Evolutionary conservation across 2,113 vertebrate genomes (phyloP).

Genomic region (Coptodon bakossiorum): DNA sequence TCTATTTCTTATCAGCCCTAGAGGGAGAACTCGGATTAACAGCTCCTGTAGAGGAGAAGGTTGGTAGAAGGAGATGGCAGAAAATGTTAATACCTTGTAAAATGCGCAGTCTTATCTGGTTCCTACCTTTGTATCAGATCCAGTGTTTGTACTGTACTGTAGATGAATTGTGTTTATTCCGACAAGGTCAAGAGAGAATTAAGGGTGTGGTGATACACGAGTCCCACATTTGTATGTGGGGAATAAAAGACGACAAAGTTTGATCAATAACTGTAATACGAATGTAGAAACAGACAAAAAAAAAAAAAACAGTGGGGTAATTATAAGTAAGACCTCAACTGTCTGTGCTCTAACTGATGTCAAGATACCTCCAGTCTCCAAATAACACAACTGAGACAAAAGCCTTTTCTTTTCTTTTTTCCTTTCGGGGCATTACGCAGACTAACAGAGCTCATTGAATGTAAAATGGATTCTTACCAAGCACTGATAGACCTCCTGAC

Average conservation of each 20-base stretch:
- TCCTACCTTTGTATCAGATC: slow-evolving; percentile 6
- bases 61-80: neutral
- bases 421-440: neutral
- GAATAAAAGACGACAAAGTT: neutral
- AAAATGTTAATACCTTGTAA: slow-evolving; percentile 19
- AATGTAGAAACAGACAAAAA: neutral
- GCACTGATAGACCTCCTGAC: neutral
- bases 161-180: neutral
- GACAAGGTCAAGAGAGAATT: neutral
- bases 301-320: neutral
- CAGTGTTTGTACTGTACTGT: neutral
- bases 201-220: neutral
- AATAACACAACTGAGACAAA: neutral
- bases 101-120: slow-evolving; percentile 11
- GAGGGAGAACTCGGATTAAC: slow-evolving; percentile 23
- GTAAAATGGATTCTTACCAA: neutral
- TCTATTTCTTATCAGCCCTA: slow-evolving; percentile 7
- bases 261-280: neutral
- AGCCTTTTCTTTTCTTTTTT: neutral
- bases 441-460: neutral
- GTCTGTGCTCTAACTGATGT: neutral
- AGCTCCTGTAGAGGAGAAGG: neutral
- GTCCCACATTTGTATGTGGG: neutral
- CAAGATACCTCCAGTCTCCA: neutral
- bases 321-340: neutral